Percentiles rank a stretch among this genome's conserved stretches.
phyloP scores from a whole-genome alignment of 2,888 invertebrate species.

The Mechanitis messenoides region DNA sequence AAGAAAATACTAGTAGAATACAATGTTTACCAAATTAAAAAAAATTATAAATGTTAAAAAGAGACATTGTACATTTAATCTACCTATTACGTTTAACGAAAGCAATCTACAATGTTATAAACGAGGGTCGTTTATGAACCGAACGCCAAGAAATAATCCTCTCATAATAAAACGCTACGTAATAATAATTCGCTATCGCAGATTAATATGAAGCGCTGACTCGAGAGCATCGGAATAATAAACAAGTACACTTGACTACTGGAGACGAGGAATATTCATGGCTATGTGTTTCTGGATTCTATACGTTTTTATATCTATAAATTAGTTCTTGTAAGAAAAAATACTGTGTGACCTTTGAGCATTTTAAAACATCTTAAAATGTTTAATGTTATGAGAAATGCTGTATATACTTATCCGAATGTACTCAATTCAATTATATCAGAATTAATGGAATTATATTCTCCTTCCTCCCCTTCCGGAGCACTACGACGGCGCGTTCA shows the following conservation, averaged over 20 bases:
- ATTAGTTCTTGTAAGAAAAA: too few relatives aligned
- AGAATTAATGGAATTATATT: too few relatives aligned
- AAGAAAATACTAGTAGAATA: too few relatives aligned
- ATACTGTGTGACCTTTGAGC: too few relatives aligned
- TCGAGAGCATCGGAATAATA: slow-evolving; percentile 23
- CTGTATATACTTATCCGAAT: too few relatives aligned
- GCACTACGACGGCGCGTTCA: too few relatives aligned
- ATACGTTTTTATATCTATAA: neutral
- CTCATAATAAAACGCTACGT: slow-evolving; percentile 14
- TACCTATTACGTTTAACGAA: neutral
- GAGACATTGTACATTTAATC: neutral
- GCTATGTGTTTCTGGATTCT: neutral
- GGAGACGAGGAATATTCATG: slow-evolving; percentile 17
- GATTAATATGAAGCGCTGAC: slow-evolving; percentile 23
- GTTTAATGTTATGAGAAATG: too few relatives aligned
- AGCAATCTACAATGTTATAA: slow-evolving; percentile 3
- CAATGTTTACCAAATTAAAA: too few relatives aligned
- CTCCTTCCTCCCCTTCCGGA: too few relatives aligned
- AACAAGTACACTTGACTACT: slow-evolving; percentile 23
- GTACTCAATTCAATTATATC: too few relatives aligned
- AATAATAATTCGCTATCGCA: slow-evolving; percentile 23
- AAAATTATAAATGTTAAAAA: neutral
- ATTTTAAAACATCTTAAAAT: too few relatives aligned
- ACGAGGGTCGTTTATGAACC: slow-evolving; percentile 31
- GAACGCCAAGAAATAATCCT: slow-evolving; percentile 24